Percentiles rank a stretch among this genome's conserved stretches.
These are phyloP conservation scores for Centruroides vittatus DNA, from an alignment of 1,140 invertebrate genomes.

Conservation along the genomic window DNA sequence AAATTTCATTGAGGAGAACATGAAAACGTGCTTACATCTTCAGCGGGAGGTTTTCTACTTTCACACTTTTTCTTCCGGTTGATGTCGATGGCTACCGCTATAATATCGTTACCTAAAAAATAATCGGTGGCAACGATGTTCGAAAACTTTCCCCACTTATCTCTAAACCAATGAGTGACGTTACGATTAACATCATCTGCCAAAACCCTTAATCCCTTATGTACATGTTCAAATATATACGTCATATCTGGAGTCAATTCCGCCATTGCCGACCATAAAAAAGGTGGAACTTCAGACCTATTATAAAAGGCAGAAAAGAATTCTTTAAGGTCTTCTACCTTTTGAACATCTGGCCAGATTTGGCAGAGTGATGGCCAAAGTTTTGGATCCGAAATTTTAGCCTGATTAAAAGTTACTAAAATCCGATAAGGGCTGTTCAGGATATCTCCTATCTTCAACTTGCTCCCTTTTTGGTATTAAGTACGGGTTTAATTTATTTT, in stretches of 20 bases:
- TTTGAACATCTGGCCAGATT: constrained; percentile 42
- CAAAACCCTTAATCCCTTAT: constrained; percentile 40
- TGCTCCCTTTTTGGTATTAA: constrained; percentile 29
- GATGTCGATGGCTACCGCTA: constrained; percentile 47
- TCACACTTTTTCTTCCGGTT: constrained; percentile 26
- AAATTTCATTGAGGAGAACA: too few relatives aligned
- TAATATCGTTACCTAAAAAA: constrained; percentile 56
- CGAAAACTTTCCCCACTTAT: constrained; percentile 44
- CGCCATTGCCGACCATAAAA: constrained; percentile 59
- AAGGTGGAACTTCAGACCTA: constrained; percentile 20
- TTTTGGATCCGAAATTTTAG: too few relatives aligned
- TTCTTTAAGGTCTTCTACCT: constrained; percentile 30
- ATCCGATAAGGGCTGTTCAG: too few relatives aligned
- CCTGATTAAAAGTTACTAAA: too few relatives aligned
- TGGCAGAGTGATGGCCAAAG: too few relatives aligned
- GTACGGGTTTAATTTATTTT: constrained; percentile 32
- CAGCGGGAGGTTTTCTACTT: too few relatives aligned
- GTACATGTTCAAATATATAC: constrained; percentile 34
- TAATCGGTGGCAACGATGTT: constrained; percentile 62
- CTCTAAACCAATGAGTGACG: constrained; percentile 45
- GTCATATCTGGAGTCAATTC: constrained; percentile 61
- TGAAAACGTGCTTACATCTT: too few relatives aligned
- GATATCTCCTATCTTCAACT: too few relatives aligned
- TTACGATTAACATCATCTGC: constrained; percentile 51
- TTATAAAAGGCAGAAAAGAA: constrained; percentile 25